phyloP scores from a whole-genome alignment of 2,888 invertebrate species.

The Cancer borealis region DNA sequence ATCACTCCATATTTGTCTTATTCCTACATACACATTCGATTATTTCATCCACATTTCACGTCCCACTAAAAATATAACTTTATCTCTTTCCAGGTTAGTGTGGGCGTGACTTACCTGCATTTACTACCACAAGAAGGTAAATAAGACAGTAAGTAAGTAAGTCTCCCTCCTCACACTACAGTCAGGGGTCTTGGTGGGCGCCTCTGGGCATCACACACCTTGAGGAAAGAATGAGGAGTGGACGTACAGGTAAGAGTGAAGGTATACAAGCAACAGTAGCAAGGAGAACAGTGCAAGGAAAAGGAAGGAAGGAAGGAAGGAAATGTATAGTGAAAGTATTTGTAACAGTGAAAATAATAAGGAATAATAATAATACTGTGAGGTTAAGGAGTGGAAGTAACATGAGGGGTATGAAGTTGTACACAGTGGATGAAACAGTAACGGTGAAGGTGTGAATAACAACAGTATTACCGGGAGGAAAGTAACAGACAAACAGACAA shows the following conservation, averaged over 20 bases:
- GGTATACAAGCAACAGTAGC: not conserved
- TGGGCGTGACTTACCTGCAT: not conserved
- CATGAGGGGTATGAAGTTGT: too few species aligned
- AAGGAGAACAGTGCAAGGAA: too few species aligned
- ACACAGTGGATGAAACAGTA: not conserved
- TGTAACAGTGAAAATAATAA: not conserved
- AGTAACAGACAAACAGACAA: not conserved
- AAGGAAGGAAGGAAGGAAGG: not conserved
- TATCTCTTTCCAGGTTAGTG: constrained; percentile 9
- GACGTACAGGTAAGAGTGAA: not conserved
- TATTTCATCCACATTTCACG: too few species aligned
- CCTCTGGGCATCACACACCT: too few species aligned
- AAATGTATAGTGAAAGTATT: not conserved
- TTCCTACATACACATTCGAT: too few species aligned
- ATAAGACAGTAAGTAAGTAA: too few species aligned
- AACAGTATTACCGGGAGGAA: not conserved
- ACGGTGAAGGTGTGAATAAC: not conserved
- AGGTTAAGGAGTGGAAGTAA: not conserved
- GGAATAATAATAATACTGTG: not conserved
- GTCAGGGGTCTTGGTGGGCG: not conserved
- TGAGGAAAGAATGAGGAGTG: too few species aligned
- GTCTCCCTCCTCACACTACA: not conserved
- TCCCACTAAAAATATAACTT: not conserved
- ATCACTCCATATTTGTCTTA: not conserved
- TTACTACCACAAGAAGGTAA: not conserved